Conservation (phyloP, 2,113 vertebrate species). For the Oxyruncus cristatus region DNA sequence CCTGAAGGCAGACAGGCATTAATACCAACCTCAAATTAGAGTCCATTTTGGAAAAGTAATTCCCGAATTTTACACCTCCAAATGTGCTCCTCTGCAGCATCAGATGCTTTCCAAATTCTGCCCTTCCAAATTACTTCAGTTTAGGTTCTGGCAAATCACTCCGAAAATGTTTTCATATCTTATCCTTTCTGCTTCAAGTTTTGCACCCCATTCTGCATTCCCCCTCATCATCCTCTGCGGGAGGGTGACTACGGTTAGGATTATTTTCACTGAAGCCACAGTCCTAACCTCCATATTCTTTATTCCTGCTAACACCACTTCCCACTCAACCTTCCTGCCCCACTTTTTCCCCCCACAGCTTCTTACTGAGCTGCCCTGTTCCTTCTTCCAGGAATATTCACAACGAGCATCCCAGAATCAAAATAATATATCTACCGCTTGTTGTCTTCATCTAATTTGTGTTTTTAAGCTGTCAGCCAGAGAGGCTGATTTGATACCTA, state of each 20-base stretch:
- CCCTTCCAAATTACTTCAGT: neutral
- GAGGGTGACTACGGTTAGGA: neutral
- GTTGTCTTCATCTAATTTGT: neutral
- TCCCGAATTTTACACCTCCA: neutral
- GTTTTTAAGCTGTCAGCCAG: neutral
- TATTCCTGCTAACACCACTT: neutral
- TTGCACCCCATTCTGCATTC: neutral
- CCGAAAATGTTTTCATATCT: neutral
- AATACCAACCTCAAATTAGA: neutral
- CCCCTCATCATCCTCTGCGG: neutral
- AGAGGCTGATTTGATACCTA: neutral
- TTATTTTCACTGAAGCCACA: neutral
- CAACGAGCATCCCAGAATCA: neutral
- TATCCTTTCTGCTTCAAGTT: neutral
- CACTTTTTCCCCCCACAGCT: neutral
- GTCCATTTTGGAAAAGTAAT: neutral
- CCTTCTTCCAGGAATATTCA: neutral
- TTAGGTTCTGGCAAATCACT: neutral
- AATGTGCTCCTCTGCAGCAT: neutral
- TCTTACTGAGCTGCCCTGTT: neutral
- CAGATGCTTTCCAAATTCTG: neutral
- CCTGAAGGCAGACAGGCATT: neutral
- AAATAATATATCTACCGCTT: neutral
- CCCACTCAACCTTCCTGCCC: neutral
- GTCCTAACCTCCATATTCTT: neutral